Percentiles rank a stretch among this genome's conserved stretches.
phyloP scores from a whole-genome alignment of 2,888 invertebrate species.

The Molanna angustata region DNA sequence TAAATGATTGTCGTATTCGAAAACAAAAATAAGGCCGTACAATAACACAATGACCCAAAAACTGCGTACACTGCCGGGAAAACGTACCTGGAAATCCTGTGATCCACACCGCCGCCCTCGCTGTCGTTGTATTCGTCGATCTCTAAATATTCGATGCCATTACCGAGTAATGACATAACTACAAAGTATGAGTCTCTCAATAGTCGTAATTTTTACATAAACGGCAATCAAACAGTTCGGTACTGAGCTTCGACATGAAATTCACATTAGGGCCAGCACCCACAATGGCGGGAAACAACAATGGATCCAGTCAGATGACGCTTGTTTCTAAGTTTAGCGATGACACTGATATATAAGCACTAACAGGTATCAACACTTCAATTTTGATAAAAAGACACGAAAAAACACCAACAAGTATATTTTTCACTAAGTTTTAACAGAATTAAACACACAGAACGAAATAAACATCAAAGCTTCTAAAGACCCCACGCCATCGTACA shows the following conservation, averaged over 20 bases:
- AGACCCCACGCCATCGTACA: conserved; percentile 31
- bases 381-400: conserved; percentile 2
- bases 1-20: neutral
- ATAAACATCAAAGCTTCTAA: conserved; percentile 24
- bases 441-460: conserved; percentile 22
- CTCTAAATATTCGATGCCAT: conserved; percentile 56
- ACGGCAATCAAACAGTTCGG: conserved; percentile 17
- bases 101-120: conserved; percentile 56
- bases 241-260: conserved; percentile 26
- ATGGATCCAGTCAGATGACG: conserved; percentile 57
- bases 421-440: conserved; percentile 17
- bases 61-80: conserved; percentile 45
- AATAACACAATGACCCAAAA: conserved; percentile 28
- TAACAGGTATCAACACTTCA: conserved; percentile 10
- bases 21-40: neutral
- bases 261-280: conserved; percentile 39
- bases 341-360: conserved; percentile 9
- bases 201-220: conserved; percentile 33
- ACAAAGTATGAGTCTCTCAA: conserved; percentile 36
- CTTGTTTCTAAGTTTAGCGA: conserved; percentile 34
- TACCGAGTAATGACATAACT: conserved; percentile 57
- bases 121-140: conserved; percentile 56
- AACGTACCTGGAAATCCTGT: conserved; percentile 53
- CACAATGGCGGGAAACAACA: conserved; percentile 61
- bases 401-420: conserved; percentile 10